Conservation (phyloP, 2,888 invertebrate species). For the Lasioglossum figueresi region DNA sequence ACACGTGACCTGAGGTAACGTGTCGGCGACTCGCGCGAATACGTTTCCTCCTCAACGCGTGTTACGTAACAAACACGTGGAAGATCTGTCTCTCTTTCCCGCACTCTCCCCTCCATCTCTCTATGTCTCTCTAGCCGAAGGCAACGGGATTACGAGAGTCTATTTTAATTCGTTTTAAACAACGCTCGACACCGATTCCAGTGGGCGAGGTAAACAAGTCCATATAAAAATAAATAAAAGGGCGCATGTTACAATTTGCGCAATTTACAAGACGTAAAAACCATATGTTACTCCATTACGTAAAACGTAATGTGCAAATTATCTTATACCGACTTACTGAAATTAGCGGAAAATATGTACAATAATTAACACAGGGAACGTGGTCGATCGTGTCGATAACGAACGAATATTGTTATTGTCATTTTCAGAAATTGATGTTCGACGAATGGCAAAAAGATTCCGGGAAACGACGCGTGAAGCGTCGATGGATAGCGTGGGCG, state of each 20-base stretch:
- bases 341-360: too few relatives aligned
- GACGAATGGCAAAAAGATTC: too few relatives aligned
- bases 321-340: too few relatives aligned
- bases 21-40: constrained; percentile 55
- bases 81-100: not conserved
- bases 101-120: not conserved
- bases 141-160: not conserved
- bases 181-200: constrained; percentile 1
- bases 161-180: not conserved
- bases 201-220: not conserved
- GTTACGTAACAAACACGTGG: constrained; percentile 65
- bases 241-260: too few relatives aligned
- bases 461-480: not conserved
- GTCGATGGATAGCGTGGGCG: constrained; percentile 37
- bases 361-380: too few relatives aligned
- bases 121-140: not conserved
- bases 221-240: too few relatives aligned
- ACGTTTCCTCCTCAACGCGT: constrained; percentile 33
- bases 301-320: too few relatives aligned
- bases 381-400: too few relatives aligned
- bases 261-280: too few relatives aligned
- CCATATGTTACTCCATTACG: too few relatives aligned
- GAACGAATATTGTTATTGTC: too few relatives aligned
- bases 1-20: constrained; percentile 70
- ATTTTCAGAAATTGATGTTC: too few relatives aligned